Conservation (phyloP, 2,113 vertebrate genomes). For the Vulpes lagopus region DNA sequence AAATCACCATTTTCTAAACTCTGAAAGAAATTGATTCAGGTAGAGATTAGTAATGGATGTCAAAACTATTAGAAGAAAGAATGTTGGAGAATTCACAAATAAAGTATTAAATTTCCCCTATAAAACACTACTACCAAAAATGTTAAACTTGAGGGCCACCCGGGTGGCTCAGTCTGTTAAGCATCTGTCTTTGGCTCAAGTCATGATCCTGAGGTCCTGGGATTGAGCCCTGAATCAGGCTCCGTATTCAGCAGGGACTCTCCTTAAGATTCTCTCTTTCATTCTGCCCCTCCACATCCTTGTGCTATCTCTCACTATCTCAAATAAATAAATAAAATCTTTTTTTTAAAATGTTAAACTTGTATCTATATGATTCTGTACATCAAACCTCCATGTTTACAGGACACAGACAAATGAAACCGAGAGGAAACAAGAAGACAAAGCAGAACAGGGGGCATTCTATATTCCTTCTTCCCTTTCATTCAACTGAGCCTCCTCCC, state of each 20-base stretch:
- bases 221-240: accelerated
- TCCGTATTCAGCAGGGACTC: background rate
- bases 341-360: too few relatives aligned
- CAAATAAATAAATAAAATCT: background rate
- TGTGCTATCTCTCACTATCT: background rate
- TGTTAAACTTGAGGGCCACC: background rate
- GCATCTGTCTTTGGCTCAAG: background rate
- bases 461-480: too few relatives aligned
- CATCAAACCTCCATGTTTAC: background rate
- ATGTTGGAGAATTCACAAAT: background rate
- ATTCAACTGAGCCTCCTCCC: background rate
- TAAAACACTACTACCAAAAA: background rate
- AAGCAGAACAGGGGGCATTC: too few relatives aligned
- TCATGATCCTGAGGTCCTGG: background rate
- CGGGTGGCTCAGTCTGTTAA: background rate
- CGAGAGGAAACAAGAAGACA: background rate
- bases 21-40: background rate
- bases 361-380: background rate
- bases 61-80: background rate
- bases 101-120: background rate
- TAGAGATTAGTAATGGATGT: background rate
- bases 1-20: conserved; percentile 1
- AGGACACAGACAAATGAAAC: too few relatives aligned
- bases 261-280: background rate
- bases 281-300: too few relatives aligned